Evolutionary conservation across 2,797 vertebrate genomes (phyloP).

Genomic region (Lutra lutra): DNA sequence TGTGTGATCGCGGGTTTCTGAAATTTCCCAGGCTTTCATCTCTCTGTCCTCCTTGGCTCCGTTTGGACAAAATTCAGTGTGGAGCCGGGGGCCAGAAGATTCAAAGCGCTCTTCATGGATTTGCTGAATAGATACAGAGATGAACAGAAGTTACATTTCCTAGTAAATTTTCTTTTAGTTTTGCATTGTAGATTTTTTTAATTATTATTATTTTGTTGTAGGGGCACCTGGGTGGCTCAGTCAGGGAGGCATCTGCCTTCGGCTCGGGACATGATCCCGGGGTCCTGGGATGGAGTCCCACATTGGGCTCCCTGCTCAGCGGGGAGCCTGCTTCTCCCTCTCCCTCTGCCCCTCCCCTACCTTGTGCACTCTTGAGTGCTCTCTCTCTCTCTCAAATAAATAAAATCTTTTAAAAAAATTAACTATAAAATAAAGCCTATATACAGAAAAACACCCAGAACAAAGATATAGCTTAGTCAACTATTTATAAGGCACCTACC

Average conservation of each 20-base stretch:
- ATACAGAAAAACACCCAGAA: neutral
- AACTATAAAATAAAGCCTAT: neutral
- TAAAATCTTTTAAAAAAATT: neutral
- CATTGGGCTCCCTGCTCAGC: neutral
- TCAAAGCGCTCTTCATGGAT: neutral
- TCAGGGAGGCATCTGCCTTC: neutral
- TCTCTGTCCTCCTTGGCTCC: neutral
- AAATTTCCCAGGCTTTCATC: neutral
- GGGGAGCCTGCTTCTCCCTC: no score
- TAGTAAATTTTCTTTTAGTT: neutral
- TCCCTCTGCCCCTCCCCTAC: no score
- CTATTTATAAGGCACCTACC: fast-evolving
- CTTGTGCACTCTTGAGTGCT: no score
- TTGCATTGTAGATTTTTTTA: neutral
- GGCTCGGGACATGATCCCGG: no score
- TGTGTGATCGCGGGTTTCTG: neutral
- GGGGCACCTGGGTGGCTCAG: neutral
- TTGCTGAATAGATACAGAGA: neutral
- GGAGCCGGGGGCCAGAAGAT: neutral
- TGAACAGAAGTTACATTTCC: neutral
- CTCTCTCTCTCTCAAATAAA: no score
- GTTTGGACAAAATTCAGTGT: neutral
- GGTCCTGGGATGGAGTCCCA: no score
- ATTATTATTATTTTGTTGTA: no score
- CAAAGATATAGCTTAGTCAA: neutral